These are phyloP conservation scores for Melinopterus prodromus DNA, from an alignment of 2,888 invertebrate species.

Conservation along the genomic window DNA sequence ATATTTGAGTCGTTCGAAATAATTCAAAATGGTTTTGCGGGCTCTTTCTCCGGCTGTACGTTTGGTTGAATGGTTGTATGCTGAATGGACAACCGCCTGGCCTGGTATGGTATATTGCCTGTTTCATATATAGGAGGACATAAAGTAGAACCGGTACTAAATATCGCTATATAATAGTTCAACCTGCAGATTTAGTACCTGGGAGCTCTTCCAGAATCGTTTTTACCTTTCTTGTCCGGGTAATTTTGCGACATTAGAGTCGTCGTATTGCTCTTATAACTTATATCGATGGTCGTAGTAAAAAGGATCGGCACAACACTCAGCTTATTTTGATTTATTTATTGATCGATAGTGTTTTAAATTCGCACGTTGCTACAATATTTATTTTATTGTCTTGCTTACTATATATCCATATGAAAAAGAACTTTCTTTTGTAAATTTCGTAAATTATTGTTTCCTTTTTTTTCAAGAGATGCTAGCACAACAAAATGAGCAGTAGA, in stretches of 20 bases:
- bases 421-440: no score
- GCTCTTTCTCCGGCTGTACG: conserved; percentile 9
- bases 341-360: no score
- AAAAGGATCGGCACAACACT: neutral
- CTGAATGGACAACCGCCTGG: conserved; percentile 17
- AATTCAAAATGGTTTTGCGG: conserved; percentile 17
- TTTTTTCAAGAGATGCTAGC: no score
- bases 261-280: neutral
- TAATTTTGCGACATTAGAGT: neutral
- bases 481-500: no score
- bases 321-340: no score
- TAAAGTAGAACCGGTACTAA: conserved; percentile 15
- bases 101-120: conserved; percentile 17
- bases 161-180: conserved; percentile 20
- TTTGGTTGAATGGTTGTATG: conserved; percentile 9
- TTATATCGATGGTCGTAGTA: neutral
- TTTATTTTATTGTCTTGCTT: no score
- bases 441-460: no score
- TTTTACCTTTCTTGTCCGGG: neutral
- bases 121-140: conserved; percentile 18
- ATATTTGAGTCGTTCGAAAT: conserved; percentile 12
- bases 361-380: no score
- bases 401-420: no score
- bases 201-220: neutral
- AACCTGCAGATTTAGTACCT: conserved; percentile 14